These are phyloP conservation scores for Protophormia terraenovae DNA, from an alignment of 2,888 invertebrate species.

Conservation along the genomic window DNA sequence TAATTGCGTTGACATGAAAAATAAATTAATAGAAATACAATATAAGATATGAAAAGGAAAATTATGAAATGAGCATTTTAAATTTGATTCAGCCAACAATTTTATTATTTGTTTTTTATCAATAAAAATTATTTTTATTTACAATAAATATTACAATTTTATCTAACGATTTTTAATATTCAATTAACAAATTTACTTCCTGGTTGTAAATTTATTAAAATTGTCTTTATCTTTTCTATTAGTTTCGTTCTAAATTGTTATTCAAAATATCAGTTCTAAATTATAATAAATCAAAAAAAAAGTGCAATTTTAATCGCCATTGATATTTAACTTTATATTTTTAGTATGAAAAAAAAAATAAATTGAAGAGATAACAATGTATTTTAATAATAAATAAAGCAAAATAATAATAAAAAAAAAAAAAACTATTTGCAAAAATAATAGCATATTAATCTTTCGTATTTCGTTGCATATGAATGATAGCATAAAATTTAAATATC, in stretches of 20 bases:
- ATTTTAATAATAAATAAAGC: no score
- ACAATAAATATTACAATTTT: neutral
- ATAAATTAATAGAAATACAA: no score
- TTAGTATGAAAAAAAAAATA: neutral
- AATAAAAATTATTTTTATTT: neutral
- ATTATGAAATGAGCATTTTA: no score
- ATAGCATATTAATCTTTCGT: no score
- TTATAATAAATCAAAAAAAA: slow-evolving; percentile 43
- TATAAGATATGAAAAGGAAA: no score
- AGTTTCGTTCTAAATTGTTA: neutral
- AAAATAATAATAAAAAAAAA: no score
- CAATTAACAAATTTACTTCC: slow-evolving; percentile 3
- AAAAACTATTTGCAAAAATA: no score
- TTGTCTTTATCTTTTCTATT: neutral
- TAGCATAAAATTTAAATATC: no score
- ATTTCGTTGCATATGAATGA: no score
- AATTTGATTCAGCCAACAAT: no score
- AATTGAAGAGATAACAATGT: neutral
- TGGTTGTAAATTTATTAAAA: neutral
- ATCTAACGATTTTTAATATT: neutral
- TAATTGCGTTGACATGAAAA: no score
- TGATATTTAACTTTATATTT: neutral
- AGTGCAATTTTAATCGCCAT: slow-evolving; percentile 42
- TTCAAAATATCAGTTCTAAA: slow-evolving; percentile 15
- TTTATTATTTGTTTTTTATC: neutral